These are phyloP conservation scores for Gastrophysa polygoni DNA, from an alignment of 2,888 invertebrate genomes.

Conservation along the genomic window DNA sequence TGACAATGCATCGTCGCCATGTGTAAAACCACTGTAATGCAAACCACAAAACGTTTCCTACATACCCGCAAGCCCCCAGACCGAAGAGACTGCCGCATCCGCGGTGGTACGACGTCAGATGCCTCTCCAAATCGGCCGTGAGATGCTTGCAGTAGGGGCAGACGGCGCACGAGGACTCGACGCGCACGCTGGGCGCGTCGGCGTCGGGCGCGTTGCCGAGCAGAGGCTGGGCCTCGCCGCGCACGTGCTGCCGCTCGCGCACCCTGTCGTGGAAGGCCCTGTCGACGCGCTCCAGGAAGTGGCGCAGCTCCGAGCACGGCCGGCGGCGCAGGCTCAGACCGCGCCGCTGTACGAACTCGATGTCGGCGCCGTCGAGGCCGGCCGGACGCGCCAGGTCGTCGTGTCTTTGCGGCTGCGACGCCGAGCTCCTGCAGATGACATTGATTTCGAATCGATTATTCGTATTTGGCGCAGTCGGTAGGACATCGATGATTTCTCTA, in stretches of 20 bases:
- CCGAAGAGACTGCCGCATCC: slow-evolving; percentile 62
- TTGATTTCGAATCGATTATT: no score
- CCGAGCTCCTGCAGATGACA: slow-evolving; percentile 6
- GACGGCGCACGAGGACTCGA: slow-evolving; percentile 42
- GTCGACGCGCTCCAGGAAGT: slow-evolving; percentile 35
- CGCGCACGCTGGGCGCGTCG: slow-evolving; percentile 28
- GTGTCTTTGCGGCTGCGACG: slow-evolving; percentile 26
- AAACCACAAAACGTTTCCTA: no score
- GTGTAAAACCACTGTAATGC: no score
- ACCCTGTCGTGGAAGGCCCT: slow-evolving; percentile 45
- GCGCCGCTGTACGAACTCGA: slow-evolving; percentile 30
- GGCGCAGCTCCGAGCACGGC: slow-evolving; percentile 38
- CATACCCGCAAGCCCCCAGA: slow-evolving; percentile 61
- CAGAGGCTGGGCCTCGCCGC: slow-evolving; percentile 58
- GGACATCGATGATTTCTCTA: no score
- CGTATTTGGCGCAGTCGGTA: no score
- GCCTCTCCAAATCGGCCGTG: slow-evolving; percentile 56
- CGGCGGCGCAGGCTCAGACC: slow-evolving; percentile 35
- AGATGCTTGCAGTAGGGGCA: slow-evolving; percentile 58
- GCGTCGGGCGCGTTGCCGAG: slow-evolving; percentile 37
- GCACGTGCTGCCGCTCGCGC: slow-evolving; percentile 56
- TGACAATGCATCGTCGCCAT: no score
- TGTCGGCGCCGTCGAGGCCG: slow-evolving; percentile 32
- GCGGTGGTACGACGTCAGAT: slow-evolving; percentile 62
- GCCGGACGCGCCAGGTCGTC: slow-evolving; percentile 38